Percentiles rank a stretch among this genome's conserved stretches.
phyloP scores from a whole-genome alignment of 2,797 vertebrate species.

The Darevskia mixta region DNA sequence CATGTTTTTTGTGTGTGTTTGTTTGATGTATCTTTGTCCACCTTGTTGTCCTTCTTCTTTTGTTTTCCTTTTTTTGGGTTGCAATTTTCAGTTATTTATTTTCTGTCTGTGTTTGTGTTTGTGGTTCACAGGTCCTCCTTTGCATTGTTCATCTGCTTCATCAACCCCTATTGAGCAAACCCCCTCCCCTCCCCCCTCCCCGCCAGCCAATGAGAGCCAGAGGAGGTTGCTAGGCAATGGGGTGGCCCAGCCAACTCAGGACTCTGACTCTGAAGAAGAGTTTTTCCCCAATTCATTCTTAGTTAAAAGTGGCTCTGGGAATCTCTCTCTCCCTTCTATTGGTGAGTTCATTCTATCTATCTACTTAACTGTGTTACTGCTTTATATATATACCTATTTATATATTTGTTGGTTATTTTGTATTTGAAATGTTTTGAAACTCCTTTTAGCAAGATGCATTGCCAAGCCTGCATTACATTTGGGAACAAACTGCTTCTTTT shows the following conservation, averaged over 20 bases:
- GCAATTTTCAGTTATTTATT: constrained; percentile 53
- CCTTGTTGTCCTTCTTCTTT: not conserved
- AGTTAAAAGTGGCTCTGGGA: constrained; percentile 97
- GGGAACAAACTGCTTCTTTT: not conserved
- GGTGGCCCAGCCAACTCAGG: constrained; percentile 92
- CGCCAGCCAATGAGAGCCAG: constrained; percentile 94
- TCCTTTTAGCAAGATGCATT: not conserved
- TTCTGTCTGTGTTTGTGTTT: constrained; percentile 84
- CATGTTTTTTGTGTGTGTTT: not conserved
- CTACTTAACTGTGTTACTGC: constrained; percentile 52
- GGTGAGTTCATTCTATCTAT: constrained; percentile 90
- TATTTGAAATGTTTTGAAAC: not conserved
- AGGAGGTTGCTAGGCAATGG: constrained; percentile 98
- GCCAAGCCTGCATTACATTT: not conserved
- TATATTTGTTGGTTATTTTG: not conserved
- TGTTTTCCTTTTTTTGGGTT: not conserved
- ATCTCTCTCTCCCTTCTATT: constrained; percentile 86
- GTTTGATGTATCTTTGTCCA: not conserved
- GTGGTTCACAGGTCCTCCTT: constrained; percentile 94
- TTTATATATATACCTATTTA: no score
- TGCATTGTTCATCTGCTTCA: constrained; percentile 93
- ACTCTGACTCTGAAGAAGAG: constrained; percentile 98
- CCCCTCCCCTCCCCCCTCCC: constrained; percentile 91
- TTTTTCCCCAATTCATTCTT: constrained; percentile 97
- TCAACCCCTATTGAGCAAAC: constrained; percentile 93